Evolutionary conservation across 2,797 vertebrate genomes (phyloP), one percentile per base, ranked within the genome.

Genomic region (Sebastes cheni): DNA sequence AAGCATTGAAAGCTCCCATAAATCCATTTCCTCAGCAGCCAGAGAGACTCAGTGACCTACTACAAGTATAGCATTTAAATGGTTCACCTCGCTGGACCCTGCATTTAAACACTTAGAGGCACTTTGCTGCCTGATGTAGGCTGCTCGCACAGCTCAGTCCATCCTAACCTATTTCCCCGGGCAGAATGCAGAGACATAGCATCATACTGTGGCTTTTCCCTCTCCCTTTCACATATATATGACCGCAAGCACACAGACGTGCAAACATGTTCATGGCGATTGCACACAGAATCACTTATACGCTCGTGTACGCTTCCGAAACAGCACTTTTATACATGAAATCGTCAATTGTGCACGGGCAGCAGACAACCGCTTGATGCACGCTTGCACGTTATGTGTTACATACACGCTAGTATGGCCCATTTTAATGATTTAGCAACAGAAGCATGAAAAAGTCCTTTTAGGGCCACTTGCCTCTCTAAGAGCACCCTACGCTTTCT

Each of bases 61-160:
- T 79, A 65, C 5, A 5, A 52, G 73, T 6, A n/a, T 55, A 67
- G 68, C 75, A 74, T 88, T 83, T 75, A 80, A 76, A 80, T 60
- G 72, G 79, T 75, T 91, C 84, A 88, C 86, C 89, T 82, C 59
- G 0, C 36, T 72, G 75, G 75, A 89, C 86, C 88, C 77, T 80
- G 80, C 81, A 62, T 89, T 92, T 84, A 83, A 90, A 88, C 82
- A 87, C 84, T 89, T 74, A 82, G 52, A 82, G 80, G 80, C 89
- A 79, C 83, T 89, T 87, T 85, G 77, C 85, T 75, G 86, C 75
- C 80, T 77, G 72, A 87, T 87, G 72, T 83, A 80, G 73, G 80
- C 67, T 86, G 78, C 85, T 68, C 2, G 13, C 66, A 71, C 77
- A 22, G 62, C 79, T 79, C 67, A 72, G 81, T 64, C 75, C 71